Conservation (phyloP, 2,888 invertebrate species). For the Meliscaeva auricollis region DNA sequence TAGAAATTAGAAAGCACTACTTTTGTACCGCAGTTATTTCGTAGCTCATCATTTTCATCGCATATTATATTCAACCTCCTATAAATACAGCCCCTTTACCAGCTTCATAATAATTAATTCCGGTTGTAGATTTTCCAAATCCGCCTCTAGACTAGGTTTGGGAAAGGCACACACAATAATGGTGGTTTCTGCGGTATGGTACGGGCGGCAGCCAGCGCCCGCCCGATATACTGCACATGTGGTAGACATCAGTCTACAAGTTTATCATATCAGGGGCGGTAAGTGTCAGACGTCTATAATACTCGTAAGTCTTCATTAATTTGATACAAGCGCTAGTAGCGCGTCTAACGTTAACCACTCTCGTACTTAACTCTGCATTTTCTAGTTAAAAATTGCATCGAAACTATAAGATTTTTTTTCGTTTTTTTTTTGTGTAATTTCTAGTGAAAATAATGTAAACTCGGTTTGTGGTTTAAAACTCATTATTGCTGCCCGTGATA, state of each 20-base stretch:
- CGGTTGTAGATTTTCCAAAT: constrained; percentile 41
- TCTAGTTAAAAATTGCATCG: constrained; percentile 21
- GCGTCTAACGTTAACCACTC: constrained; percentile 56
- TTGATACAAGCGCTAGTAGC: constrained; percentile 34
- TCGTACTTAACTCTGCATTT: constrained; percentile 1
- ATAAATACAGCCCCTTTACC: neutral
- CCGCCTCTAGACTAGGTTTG: constrained; percentile 30
- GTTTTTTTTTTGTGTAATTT: neutral
- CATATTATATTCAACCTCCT: too few species aligned
- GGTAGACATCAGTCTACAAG: constrained; percentile 49
- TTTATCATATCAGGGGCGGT: constrained; percentile 75
- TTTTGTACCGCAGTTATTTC: constrained; percentile 2
- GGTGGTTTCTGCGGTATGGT: neutral
- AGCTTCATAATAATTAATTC: constrained; percentile 53
- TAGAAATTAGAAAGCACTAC: constrained; percentile 33
- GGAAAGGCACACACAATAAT: neutral
- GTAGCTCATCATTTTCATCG: constrained; percentile 27
- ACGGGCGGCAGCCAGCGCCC: constrained; percentile 11
- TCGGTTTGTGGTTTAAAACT: constrained; percentile 45
- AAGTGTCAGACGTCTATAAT: constrained; percentile 50
- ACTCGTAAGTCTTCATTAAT: constrained; percentile 43
- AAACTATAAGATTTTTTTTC: neutral
- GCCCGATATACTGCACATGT: constrained; percentile 30
- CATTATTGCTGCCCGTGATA: constrained; percentile 48
- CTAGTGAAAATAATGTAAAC: constrained; percentile 50